Percentiles rank a stretch among this genome's conserved stretches.
Evolutionary conservation across 2,797 vertebrate genomes (phyloP).

Genomic region (Takifugu rubripes): DNA sequence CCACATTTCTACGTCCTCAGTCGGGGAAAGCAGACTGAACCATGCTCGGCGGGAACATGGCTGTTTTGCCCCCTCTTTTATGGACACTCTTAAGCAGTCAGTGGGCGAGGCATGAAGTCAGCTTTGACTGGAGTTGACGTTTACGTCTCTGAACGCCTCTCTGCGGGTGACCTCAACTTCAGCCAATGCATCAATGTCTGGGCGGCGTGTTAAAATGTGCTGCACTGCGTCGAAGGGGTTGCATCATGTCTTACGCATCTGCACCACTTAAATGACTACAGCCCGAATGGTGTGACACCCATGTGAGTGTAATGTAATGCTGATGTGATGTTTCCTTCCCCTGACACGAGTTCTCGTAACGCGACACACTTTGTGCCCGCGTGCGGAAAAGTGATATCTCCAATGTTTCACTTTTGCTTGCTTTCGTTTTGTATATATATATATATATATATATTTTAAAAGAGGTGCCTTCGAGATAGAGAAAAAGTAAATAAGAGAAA

Average conservation of each 20-base stretch:
- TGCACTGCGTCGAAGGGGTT: slow-evolving; percentile 62
- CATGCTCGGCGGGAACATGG: slow-evolving; percentile 76
- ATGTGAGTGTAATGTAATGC: slow-evolving; percentile 65
- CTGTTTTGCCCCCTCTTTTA: slow-evolving; percentile 81
- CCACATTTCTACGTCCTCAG: slow-evolving; percentile 74
- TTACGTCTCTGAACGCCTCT: slow-evolving; percentile 30
- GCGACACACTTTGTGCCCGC: slow-evolving; percentile 26
- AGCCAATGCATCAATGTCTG: slow-evolving; percentile 62
- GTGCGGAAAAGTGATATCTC: slow-evolving; percentile 48
- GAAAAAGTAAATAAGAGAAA: slow-evolving; percentile 75
- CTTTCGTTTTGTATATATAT: slow-evolving; percentile 1
- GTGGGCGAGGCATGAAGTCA: slow-evolving; percentile 60
- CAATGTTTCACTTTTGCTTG: slow-evolving; percentile 33
- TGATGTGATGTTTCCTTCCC: slow-evolving; percentile 72
- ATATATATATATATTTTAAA: slow-evolving; percentile 60
- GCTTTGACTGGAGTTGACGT: slow-evolving; percentile 70
- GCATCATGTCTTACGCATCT: slow-evolving; percentile 51
- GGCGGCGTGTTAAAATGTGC: slow-evolving; percentile 51
- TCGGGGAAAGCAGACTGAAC: slow-evolving; percentile 73
- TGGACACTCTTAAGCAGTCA: slow-evolving; percentile 64
- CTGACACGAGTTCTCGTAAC: slow-evolving; percentile 55
- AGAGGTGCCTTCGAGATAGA: slow-evolving; percentile 75
- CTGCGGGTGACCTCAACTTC: slow-evolving; percentile 50
- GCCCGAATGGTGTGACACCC: slow-evolving; percentile 63
- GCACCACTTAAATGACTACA: slow-evolving; percentile 55